A percentile compares a stretch with the other conserved stretches of the same genome.
Conservation (phyloP, 2,113 vertebrate species). For the Mesoclemmys tuberculata region DNA sequence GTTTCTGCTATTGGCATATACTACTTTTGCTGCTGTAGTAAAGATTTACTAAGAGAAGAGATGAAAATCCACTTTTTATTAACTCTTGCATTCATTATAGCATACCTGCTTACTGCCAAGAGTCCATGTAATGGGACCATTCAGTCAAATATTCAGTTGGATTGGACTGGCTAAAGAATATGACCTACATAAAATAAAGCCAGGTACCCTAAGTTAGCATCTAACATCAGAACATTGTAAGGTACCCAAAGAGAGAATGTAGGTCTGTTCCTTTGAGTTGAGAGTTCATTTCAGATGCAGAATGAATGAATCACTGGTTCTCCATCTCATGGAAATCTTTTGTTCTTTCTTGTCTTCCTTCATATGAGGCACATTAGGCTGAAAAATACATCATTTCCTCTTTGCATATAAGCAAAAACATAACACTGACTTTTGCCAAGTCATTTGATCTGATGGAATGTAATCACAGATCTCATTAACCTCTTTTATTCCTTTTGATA, state of each 20-base stretch:
- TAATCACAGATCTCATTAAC: neutral
- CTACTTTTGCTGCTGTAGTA: neutral
- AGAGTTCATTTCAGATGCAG: neutral
- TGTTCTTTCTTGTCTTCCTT: neutral
- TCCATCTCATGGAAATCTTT: neutral
- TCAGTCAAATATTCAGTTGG: neutral
- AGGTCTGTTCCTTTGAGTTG: accelerated
- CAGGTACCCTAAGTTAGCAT: neutral
- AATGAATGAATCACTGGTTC: neutral
- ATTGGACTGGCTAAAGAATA: neutral
- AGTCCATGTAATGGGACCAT: neutral
- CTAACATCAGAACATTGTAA: neutral
- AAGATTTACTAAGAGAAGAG: neutral
- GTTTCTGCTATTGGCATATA: neutral
- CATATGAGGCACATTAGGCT: neutral
- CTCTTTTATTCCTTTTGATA: neutral
- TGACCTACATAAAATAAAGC: neutral
- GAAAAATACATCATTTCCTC: neutral
- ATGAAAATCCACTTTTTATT: neutral
- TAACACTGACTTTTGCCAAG: slow-evolving; percentile 19
- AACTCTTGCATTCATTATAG: neutral
- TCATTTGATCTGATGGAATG: neutral
- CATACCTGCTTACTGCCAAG: accelerated
- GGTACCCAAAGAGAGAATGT: neutral
- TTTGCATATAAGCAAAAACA: slow-evolving; percentile 9